Conservation (phyloP, 2,888 invertebrate species). For the Aleiodes alternator region DNA sequence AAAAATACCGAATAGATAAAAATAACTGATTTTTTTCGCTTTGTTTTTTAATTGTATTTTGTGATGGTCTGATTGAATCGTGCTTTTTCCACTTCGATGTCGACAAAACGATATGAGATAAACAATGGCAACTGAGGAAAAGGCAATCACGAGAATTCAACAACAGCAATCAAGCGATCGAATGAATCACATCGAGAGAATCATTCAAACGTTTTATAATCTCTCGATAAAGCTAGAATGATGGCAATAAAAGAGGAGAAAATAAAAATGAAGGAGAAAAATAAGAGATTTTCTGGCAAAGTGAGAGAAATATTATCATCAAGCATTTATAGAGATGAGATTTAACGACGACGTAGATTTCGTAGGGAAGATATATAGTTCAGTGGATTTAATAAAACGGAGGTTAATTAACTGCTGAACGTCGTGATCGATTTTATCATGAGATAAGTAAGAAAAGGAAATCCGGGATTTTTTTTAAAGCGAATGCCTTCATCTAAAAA, state of each 20-base stretch:
- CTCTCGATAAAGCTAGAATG: background rate
- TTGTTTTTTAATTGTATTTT: too few relatives aligned
- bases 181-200: background rate
- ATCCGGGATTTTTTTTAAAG: slow-evolving; percentile 30
- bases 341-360: slow-evolving; percentile 6
- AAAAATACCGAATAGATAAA: too few relatives aligned
- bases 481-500: too few relatives aligned
- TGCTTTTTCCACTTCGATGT: too few relatives aligned
- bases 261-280: slow-evolving; percentile 3
- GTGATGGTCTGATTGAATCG: background rate
- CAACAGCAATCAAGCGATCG: background rate
- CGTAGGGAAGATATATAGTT: background rate
- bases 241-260: slow-evolving; percentile 33
- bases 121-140: background rate
- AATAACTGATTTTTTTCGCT: too few relatives aligned
- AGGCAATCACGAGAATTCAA: background rate
- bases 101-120: too few relatives aligned
- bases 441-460: slow-evolving; percentile 50
- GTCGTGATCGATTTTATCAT: slow-evolving; percentile 52
- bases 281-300: background rate
- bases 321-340: slow-evolving; percentile 35
- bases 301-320: background rate
- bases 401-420: slow-evolving; percentile 72
- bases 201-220: slow-evolving; percentile 12
- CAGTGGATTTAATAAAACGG: slow-evolving; percentile 72